A percentile compares a stretch with the other conserved stretches of the same genome.
These are phyloP conservation scores for Monochamus alternatus DNA, from an alignment of 2,888 invertebrate genomes.

Conservation along the genomic window DNA sequence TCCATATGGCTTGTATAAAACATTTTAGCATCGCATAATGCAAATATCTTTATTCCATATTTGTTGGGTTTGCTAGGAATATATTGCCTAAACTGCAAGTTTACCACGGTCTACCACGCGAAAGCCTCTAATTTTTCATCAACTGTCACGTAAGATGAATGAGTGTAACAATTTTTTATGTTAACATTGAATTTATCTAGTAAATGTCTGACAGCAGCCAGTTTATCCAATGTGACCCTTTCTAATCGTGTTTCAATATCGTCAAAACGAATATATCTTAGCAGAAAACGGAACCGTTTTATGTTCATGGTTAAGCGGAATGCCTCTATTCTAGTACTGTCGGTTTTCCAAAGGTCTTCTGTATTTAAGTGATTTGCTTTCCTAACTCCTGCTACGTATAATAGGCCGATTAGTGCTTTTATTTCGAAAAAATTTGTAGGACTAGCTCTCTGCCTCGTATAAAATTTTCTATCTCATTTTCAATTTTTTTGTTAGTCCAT, in stretches of 20 bases:
- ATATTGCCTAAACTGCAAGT: constrained; percentile 11
- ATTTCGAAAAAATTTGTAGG: no score
- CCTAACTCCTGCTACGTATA: neutral
- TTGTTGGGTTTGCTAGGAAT: constrained; percentile 11
- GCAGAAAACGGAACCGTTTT: constrained; percentile 16
- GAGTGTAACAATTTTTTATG: constrained; percentile 6
- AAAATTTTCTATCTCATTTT: no score
- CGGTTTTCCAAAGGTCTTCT: constrained; percentile 33
- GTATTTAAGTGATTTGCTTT: constrained; percentile 22
- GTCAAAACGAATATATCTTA: constrained; percentile 33
- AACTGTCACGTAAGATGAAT: constrained; percentile 6
- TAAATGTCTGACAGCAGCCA: constrained; percentile 15
- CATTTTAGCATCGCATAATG: constrained; percentile 1
- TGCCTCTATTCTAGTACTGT: constrained; percentile 31
- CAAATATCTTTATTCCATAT: constrained; percentile 17
- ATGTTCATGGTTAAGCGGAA: constrained; percentile 25
- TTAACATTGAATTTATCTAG: constrained; percentile 19
- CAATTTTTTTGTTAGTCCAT: no score
- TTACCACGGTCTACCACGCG: neutral
- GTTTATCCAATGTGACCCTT: constrained; percentile 17
- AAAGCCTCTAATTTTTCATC: constrained; percentile 1
- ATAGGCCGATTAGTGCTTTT: neutral
- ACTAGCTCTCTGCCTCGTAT: no score
- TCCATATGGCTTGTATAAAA: constrained; percentile 14
- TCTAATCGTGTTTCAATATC: constrained; percentile 25